These are phyloP conservation scores for Trichogramma evanescens DNA, from an alignment of 2,888 invertebrate species.

Conservation along the genomic window DNA sequence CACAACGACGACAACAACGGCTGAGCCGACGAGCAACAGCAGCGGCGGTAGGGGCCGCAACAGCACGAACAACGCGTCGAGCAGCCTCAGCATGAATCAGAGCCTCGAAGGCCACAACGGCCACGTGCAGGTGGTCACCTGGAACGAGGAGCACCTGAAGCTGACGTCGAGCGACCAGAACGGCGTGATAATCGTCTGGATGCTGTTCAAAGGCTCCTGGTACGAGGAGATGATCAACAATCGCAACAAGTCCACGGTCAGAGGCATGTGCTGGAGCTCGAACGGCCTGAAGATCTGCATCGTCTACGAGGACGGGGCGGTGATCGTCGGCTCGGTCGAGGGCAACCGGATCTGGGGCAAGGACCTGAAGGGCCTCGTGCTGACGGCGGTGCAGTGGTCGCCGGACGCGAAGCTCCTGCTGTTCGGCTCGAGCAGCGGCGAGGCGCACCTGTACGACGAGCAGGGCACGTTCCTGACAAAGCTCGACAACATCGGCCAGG, in stretches of 20 bases:
- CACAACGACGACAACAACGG: background rate
- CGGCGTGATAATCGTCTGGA: slow-evolving; percentile 99
- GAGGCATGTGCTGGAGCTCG: slow-evolving; percentile 95
- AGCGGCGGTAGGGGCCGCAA: slow-evolving; percentile 43
- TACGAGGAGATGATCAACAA: slow-evolving; percentile 99
- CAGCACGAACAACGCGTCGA: slow-evolving; percentile 55
- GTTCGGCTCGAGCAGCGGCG: slow-evolving; percentile 84
- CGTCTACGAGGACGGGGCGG: slow-evolving; percentile 96
- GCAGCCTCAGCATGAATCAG: slow-evolving; percentile 94
- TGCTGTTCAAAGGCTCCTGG: slow-evolving; percentile 96
- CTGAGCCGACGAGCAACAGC: slow-evolving; percentile 7
- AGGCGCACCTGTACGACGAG: slow-evolving; percentile 91
- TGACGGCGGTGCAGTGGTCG: slow-evolving; percentile 91
- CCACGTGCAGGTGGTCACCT: slow-evolving; percentile 81
- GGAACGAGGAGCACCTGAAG: slow-evolving; percentile 97
- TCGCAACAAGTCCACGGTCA: slow-evolving; percentile 92
- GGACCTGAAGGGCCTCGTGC: slow-evolving; percentile 78
- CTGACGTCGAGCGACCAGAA: slow-evolving; percentile 93
- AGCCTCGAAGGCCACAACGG: slow-evolving; percentile 92
- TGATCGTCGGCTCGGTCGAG: slow-evolving; percentile 94
- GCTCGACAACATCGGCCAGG: slow-evolving; percentile 50
- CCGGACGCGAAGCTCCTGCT: slow-evolving; percentile 85
- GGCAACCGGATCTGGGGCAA: slow-evolving; percentile 98
- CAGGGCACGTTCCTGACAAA: slow-evolving; percentile 75
- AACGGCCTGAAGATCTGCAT: slow-evolving; percentile 98